Percentiles rank a stretch among this genome's conserved stretches.
phyloP scores from a whole-genome alignment of 2,797 vertebrate species.

The Pantherophis alleghaniensis region DNA sequence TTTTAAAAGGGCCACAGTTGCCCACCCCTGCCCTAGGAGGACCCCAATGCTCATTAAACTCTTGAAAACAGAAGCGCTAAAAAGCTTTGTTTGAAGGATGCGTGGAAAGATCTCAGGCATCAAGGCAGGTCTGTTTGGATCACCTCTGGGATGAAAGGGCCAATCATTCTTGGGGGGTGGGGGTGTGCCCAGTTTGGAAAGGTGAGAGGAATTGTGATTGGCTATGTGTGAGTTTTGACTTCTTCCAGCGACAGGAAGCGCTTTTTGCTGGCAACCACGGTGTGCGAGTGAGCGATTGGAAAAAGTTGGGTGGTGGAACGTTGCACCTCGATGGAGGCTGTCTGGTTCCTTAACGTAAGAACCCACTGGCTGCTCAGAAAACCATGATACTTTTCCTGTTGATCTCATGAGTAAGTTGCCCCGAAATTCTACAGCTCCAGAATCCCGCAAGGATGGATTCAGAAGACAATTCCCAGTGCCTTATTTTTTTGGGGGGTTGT shows the following conservation, averaged over 20 bases:
- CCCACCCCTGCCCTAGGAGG: neutral
- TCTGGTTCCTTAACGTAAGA: neutral
- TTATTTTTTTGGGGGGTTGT: neutral
- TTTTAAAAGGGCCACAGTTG: too few relatives aligned
- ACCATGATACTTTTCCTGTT: too few relatives aligned
- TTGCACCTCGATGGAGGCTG: neutral
- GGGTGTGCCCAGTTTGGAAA: neutral
- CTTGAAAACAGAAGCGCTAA: neutral
- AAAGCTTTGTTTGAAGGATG: neutral
- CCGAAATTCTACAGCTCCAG: neutral
- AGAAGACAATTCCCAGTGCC: too few relatives aligned
- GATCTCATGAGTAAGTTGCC: neutral
- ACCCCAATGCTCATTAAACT: neutral
- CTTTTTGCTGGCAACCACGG: neutral
- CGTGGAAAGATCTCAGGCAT: neutral
- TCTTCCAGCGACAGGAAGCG: neutral
- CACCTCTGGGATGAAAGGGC: neutral
- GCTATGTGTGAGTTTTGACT: neutral
- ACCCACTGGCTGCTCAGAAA: neutral
- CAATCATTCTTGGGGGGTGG: neutral
- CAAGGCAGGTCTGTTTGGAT: neutral
- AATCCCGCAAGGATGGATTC: neutral
- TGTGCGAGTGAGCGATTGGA: neutral
- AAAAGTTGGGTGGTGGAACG: too few relatives aligned
- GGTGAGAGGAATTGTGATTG: too few relatives aligned